Evolutionary conservation across 2,888 invertebrate species (phyloP).

Genomic region (Lycophotia porphyrea): DNA sequence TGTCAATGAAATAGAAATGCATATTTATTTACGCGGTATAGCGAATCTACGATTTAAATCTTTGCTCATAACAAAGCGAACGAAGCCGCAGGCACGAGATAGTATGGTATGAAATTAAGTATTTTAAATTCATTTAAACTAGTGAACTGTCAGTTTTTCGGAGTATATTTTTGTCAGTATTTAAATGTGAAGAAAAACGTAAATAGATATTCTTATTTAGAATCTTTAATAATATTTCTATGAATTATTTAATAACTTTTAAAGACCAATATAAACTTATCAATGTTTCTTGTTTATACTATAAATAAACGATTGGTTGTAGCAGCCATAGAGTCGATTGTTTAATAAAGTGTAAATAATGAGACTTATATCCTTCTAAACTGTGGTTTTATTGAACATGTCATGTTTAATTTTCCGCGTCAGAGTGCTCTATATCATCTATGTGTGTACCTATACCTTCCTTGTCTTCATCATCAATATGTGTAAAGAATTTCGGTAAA

Average conservation of each 20-base stretch:
- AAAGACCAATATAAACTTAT: conserved; percentile 42
- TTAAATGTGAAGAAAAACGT: conserved; percentile 48
- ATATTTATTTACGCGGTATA: neutral
- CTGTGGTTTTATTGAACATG: conserved; percentile 69
- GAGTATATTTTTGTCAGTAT: conserved; percentile 67
- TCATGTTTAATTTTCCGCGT: conserved; percentile 71
- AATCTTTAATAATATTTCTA: conserved; percentile 45
- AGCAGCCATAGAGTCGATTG: conserved; percentile 58
- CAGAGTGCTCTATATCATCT: conserved; percentile 80
- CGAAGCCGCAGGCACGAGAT: neutral
- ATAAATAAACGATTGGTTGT: conserved; percentile 49
- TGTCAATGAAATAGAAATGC: neutral
- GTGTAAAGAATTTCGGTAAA: conserved; percentile 84
- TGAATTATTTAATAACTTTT: conserved; percentile 44
- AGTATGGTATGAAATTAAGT: conserved; percentile 4
- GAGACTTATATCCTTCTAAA: conserved; percentile 77
- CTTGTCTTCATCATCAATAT: conserved; percentile 81
- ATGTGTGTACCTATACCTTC: conserved; percentile 76
- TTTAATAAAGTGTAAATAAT: conserved; percentile 74
- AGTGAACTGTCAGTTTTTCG: conserved; percentile 33
- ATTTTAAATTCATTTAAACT: conserved; percentile 25
- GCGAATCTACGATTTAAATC: neutral
- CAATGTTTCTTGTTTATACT: conserved; percentile 40
- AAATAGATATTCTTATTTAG: conserved; percentile 56
- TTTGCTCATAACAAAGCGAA: neutral